A percentile compares a stretch with the other conserved stretches of the same genome.
These are phyloP conservation scores for Sebastes minor DNA, from an alignment of 2,797 vertebrate genomes.

Conservation along the genomic window DNA sequence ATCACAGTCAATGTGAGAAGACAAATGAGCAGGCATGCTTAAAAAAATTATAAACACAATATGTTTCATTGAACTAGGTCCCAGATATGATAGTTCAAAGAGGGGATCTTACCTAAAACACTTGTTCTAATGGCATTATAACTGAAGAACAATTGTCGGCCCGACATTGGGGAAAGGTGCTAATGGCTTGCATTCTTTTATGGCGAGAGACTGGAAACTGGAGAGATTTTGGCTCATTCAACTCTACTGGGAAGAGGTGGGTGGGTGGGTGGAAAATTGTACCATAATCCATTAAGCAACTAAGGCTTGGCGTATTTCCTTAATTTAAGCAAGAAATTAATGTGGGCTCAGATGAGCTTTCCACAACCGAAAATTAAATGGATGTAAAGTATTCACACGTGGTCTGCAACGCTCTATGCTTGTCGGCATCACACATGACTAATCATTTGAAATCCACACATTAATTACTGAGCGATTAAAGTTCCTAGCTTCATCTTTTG, in stretches of 20 bases:
- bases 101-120: constrained; percentile 31
- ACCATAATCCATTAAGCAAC: constrained; percentile 40
- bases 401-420: neutral
- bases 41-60: neutral
- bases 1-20: constrained; percentile 11
- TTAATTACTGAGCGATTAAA: constrained; percentile 50
- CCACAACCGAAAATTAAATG: constrained; percentile 14
- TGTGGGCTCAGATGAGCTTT: constrained; percentile 33
- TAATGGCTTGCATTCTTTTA: constrained; percentile 36
- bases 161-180: constrained; percentile 22
- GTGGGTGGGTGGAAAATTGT: constrained; percentile 24
- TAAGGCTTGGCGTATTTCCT: constrained; percentile 20
- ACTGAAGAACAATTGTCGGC: constrained; percentile 21
- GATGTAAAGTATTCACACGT: constrained; percentile 12
- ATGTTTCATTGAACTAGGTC: constrained; percentile 21
- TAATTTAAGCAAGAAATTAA: constrained; percentile 48
- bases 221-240: constrained; percentile 24
- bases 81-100: constrained; percentile 49
- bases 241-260: constrained; percentile 19
- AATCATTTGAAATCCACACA: constrained; percentile 34
- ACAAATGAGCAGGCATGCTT: constrained; percentile 26
- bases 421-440: constrained; percentile 14
- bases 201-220: neutral
- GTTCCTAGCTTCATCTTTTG: constrained; percentile 36
- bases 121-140: constrained; percentile 37